These are phyloP conservation scores for Drosophila pseudoobscura DNA, from an alignment of 1,140 invertebrate species.

Conservation along the genomic window DNA sequence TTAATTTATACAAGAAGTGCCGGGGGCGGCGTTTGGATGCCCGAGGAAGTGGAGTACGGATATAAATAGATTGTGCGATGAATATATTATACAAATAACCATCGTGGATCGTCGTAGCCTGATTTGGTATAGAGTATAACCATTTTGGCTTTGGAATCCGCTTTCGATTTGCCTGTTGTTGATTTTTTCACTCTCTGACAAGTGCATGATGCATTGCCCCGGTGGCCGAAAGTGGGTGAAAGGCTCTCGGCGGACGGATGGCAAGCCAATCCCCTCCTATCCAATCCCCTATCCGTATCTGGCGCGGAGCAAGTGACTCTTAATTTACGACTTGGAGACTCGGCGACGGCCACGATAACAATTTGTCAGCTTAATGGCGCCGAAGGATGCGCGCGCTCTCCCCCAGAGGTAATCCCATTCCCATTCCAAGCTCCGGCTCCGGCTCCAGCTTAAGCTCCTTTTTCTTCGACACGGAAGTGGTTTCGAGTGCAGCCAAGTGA, in stretches of 20 bases:
- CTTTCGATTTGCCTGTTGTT: constrained; percentile 23
- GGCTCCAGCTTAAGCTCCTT: too few relatives aligned
- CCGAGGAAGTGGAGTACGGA: too few relatives aligned
- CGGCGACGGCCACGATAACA: constrained; percentile 67
- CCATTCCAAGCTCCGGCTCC: not conserved
- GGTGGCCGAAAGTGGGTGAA: constrained; percentile 75
- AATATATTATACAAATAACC: too few relatives aligned
- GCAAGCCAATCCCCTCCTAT: constrained; percentile 1
- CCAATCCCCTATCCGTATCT: constrained; percentile 16
- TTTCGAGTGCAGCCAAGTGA: constrained; percentile 9
- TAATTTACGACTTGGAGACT: constrained; percentile 71
- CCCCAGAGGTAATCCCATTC: not conserved
- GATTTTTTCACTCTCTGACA: constrained; percentile 62
- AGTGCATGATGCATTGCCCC: constrained; percentile 78
- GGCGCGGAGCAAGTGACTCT: constrained; percentile 45
- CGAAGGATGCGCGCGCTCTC: constrained; percentile 56
- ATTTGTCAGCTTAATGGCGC: constrained; percentile 79
- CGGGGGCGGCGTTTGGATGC: too few relatives aligned
- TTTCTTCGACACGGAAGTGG: constrained; percentile 48
- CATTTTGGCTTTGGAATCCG: not conserved
- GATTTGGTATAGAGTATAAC: constrained; percentile 2
- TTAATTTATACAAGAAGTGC: constrained; percentile 1
- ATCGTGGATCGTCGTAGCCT: too few relatives aligned
- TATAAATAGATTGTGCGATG: too few relatives aligned
- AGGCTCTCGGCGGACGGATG: constrained; percentile 47